Base-by-base conservation (phyloP, 2,797 vertebrate genomes). In the Hirundo rustica region DNA sequence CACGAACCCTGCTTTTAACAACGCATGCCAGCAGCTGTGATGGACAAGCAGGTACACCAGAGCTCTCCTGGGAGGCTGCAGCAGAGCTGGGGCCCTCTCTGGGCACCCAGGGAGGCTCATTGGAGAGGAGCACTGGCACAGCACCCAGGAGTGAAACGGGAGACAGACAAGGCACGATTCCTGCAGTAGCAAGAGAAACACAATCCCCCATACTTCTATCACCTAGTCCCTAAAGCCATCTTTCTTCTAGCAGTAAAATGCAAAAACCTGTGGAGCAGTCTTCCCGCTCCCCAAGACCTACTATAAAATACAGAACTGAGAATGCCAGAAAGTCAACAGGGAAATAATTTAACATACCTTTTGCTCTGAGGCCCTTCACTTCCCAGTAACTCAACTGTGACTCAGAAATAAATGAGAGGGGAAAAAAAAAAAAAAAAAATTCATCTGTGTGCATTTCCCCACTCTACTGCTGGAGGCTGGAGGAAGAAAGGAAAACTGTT, bases 161-260 rank as follows among this genome's bases (percentile, higher is more conserved):
- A 97, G 92, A 95, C 61, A 85, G 62, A 32, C 29, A 27, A 5
- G 85, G 51, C 92, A 96, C 95, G 93, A 94, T 96, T 97, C 70
- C 97, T 97, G 92, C 90, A 96, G 97, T 92, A 96, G 90, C 72
- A 85, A 88, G n/a, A n/a, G 95, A 92, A 93, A 92, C 75, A 64
- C 72, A 90, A 96, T 89, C 72, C n/a, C 38, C 42, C 0, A 25
- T 4, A 50, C 40, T 94, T 94, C 90, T 97, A 84, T 96, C 92
- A 68, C 76, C 79, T 74, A 30, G 62, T 94, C 89, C 85, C 85
- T 80, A 45, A 81, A 94, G 67, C 18, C 13, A 50, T 94, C 91
- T 91, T 76, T 86, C 87, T 89, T 42, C 72, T 84, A 61, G 51
- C 55, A 94, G 61, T 21, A 83, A 95, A 87, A 93, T 14, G 16